Evolutionary conservation across 2,113 vertebrate genomes (phyloP), one percentile per base, ranked within the genome.

Genomic region (Macrotis lagotis): DNA sequence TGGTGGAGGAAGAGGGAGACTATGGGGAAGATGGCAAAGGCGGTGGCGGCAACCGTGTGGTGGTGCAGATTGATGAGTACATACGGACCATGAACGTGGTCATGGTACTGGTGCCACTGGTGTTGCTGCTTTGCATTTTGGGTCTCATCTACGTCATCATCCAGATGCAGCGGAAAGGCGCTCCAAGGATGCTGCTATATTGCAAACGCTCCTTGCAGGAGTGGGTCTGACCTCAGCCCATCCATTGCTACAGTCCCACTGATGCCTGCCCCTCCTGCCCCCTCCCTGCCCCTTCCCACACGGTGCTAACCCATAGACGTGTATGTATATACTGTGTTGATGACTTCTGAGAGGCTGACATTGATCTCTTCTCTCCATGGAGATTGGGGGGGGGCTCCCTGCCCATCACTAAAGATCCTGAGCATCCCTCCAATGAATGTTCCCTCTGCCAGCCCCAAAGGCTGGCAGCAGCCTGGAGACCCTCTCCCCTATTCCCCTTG

Each of bases 131-230:
- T 92, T 99, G 99, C 98, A 98, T 99, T 95, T 98, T 99, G 96
- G 99, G 99, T 97, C 98, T 99, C 92, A 98, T 99, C 97, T 99
- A 99, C 0, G 99, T 99, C 92, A 99, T 99, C 91, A 99, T 99
- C 95, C 99, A 99, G 98, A 99, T 99, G 98, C 99, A 99, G 98
- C 99, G 99, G 98, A 99, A 99, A 98, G 99, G 99, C 0, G 98
- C 99, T 0, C 99, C 99, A 0, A 98, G 99, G 89, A 98, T 99
- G 98, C 99, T 99, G 93, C 98, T 99, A 94, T 99, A 99, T 98
- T 99, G 99, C 99, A 99, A 99, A 97, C 99, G 99, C 95, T 99
- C 99, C 1, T 97, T 99, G 98, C 99, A 99, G 98, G 99, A 99
- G 96, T 99, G 99, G 99, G 99, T 99, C 97, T 99, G 99, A 99